Base-by-base conservation (phyloP, 2,113 vertebrate genomes). In the Cercopithecus mona region DNA sequence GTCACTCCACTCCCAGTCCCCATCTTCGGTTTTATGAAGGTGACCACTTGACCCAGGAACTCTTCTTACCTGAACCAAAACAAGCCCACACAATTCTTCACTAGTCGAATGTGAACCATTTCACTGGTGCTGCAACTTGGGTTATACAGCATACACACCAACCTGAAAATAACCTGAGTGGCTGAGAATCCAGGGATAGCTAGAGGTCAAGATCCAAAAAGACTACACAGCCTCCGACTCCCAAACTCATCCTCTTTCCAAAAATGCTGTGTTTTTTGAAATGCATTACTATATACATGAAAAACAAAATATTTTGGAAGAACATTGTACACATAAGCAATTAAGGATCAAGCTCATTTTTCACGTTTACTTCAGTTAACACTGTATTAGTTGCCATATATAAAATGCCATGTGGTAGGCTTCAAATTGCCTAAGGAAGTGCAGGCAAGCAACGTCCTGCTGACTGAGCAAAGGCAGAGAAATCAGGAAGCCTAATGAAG, bases 1-100 rank as follows among this genome's bases (percentile, higher is more conserved):
- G 18, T 99, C 99, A 45, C 99, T 99, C 99, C 99, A 99, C 98
- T 99, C 99, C 99, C 99, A 99, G 96, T 99, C 99, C 35, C 99
- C 99, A 66, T 99, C 99, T 98, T 99, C 99, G 0, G 99, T 99
- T 98, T 99, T 99, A 98, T 99, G 99, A 82, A 99, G 99, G 97
- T 99, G 99, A 84, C 99, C 99, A 11, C 99, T 99, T 80, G 99
- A 99, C 96, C 99, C 99, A 0, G 99, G 99, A 61, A 99, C 99
- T 98, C 99, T 99, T 96, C 99, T 99, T 85, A 99, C 99, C 99
- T 99, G 88, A 68, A 98, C 7, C 59, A 79, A 96, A 97, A 91
- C 32, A 98, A 93, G 88, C 6, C 40, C 70, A 40, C 22, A 87
- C 20, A 95, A 96, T 81, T 82, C 43, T 95, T 98, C 48, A 97